Percentiles rank a stretch among this genome's conserved stretches.
Evolutionary conservation across 2,888 invertebrate genomes (phyloP).

Genomic region (Timema podura): DNA sequence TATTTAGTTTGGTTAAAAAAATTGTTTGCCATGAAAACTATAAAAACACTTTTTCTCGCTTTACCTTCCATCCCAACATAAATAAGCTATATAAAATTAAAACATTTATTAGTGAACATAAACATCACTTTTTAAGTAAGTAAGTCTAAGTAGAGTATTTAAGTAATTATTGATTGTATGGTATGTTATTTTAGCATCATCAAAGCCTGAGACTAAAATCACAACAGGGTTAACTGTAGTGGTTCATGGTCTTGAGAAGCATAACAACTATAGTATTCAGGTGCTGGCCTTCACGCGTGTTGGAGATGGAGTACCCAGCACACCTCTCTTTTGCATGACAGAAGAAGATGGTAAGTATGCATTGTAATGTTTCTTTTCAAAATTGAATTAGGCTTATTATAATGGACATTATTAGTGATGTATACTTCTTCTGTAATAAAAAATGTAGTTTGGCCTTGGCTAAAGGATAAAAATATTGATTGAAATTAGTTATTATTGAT

Average conservation of each 20-base stretch:
- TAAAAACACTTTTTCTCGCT: too few species aligned
- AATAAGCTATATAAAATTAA: too few species aligned
- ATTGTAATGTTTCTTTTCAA: not conserved
- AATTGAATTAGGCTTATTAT: not conserved
- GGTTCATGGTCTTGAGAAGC: slow-evolving; percentile 45
- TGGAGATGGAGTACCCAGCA: slow-evolving; percentile 46
- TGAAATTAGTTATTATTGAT: too few species aligned
- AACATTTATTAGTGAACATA: too few species aligned
- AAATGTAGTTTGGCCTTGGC: too few species aligned
- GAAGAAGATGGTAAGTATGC: slow-evolving; percentile 45
- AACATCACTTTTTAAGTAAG: too few species aligned
- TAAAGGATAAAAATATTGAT: too few species aligned
- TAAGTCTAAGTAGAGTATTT: too few species aligned
- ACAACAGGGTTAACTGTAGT: slow-evolving; percentile 39
- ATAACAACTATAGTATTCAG: slow-evolving; percentile 50
- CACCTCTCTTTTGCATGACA: slow-evolving; percentile 45
- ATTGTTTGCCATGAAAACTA: too few species aligned
- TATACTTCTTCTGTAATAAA: slow-evolving; percentile 47
- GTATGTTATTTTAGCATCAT: slow-evolving; percentile 13
- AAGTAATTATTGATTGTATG: too few species aligned
- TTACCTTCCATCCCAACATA: too few species aligned
- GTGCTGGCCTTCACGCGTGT: slow-evolving; percentile 48
- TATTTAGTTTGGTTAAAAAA: too few species aligned
- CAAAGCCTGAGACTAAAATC: slow-evolving; percentile 34
- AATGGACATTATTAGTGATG: not conserved